Evolutionary conservation across 2,113 vertebrate genomes (phyloP).

Genomic region (Thymallus thymallus): DNA sequence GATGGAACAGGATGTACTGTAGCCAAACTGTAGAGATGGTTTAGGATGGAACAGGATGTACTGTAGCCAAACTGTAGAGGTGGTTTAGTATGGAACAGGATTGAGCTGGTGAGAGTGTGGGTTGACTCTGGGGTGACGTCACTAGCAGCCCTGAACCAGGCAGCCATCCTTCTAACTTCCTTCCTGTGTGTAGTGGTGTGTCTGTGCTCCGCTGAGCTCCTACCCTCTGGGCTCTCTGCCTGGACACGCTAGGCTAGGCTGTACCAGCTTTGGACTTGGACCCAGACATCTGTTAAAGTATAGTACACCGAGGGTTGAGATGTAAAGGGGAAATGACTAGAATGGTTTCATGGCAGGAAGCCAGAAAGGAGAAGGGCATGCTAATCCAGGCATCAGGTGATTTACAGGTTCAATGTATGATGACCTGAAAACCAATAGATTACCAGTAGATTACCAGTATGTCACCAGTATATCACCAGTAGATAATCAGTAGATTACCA

Average conservation of each 20-base stretch:
- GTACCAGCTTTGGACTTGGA: background rate
- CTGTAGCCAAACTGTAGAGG: too few relatives aligned
- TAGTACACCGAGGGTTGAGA: background rate
- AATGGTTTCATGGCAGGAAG: background rate
- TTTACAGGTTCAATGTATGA: too few relatives aligned
- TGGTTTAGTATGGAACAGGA: too few relatives aligned
- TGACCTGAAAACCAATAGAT: too few relatives aligned
- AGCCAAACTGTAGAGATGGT: too few relatives aligned
- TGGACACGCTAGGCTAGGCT: background rate
- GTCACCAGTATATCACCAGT: too few relatives aligned
- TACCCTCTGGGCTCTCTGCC: background rate
- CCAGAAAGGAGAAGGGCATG: background rate
- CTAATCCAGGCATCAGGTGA: too few relatives aligned
- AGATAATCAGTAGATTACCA: too few relatives aligned
- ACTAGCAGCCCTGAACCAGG: background rate
- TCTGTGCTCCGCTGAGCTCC: background rate
- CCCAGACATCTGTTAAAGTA: background rate
- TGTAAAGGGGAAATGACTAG: background rate
- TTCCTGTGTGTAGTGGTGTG: background rate
- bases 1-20: too few relatives aligned
- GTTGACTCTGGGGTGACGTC: background rate
- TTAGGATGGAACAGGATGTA: too few relatives aligned
- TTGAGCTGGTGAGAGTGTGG: too few relatives aligned
- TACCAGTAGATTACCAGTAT: too few relatives aligned
- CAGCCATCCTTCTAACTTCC: background rate